A percentile compares a stretch with the other conserved stretches of the same genome.
Evolutionary conservation across 2,888 invertebrate species (phyloP).

Genomic region (Tuberolachnus salignus): DNA sequence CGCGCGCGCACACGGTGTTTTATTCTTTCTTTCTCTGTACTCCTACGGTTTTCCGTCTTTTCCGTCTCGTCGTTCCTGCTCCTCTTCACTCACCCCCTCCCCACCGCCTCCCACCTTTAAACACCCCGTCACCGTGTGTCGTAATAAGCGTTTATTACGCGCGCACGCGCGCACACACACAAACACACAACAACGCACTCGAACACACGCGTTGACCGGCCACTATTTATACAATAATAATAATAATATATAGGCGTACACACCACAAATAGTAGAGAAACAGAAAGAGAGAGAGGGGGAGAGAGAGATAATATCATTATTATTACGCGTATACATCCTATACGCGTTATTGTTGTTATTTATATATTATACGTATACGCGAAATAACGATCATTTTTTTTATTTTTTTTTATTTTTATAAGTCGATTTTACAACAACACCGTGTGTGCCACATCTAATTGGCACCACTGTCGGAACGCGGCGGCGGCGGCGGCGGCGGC

Average conservation of each 20-base stretch:
- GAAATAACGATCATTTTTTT: background rate
- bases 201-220: no score
- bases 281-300: no score
- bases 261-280: no score
- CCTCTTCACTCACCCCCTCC: no score
- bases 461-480: slow-evolving; percentile 17
- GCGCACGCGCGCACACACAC: background rate
- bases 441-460: slow-evolving; percentile 12
- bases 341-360: no score
- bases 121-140: background rate
- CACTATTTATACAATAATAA: no score
- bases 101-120: background rate
- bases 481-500: background rate
- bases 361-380: no score
- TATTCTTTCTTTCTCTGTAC: background rate
- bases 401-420: background rate
- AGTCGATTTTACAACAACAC: background rate
- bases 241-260: no score
- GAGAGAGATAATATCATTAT: no score
- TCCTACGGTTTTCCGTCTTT: background rate
- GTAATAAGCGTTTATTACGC: slow-evolving; percentile 43
- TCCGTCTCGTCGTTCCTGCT: slow-evolving; percentile 11
- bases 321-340: background rate
- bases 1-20: slow-evolving; percentile 15
- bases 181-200: no score